Evolutionary conservation across 2,797 vertebrate species (phyloP).

Genomic region (Coreius guichenoti): DNA sequence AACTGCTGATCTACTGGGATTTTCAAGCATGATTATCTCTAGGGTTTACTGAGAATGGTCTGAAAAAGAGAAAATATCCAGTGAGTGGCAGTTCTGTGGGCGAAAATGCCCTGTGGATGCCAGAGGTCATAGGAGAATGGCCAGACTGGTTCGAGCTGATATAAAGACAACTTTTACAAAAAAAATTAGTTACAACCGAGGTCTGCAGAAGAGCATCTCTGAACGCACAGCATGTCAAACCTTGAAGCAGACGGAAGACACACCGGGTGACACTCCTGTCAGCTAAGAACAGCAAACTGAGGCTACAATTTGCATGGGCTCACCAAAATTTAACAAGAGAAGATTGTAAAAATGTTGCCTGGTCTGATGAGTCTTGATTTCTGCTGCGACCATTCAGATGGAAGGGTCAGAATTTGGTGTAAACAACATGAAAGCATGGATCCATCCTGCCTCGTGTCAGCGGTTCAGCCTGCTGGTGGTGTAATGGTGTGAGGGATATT

Average conservation of each 20-base stretch:
- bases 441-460: neutral
- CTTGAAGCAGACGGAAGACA: neutral
- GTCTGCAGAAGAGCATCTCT: neutral
- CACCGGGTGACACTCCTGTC: neutral
- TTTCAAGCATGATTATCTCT: no score
- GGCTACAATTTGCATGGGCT: neutral
- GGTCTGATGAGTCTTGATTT: neutral
- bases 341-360: neutral
- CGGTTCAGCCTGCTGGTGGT: neutral
- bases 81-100: no score
- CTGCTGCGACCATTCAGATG: neutral
- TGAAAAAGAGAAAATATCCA: neutral
- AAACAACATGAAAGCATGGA: neutral
- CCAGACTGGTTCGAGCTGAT: neutral
- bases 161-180: neutral
- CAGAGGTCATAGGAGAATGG: constrained; percentile 41
- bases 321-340: neutral
- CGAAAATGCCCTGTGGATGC: constrained; percentile 34
- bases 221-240: neutral
- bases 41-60: no score
- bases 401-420: neutral
- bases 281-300: neutral
- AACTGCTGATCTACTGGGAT: no score
- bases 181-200: neutral
- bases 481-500: neutral